A percentile compares a stretch with the other conserved stretches of the same genome.
phyloP scores from a whole-genome alignment of 2,888 invertebrate species.

The Apoda limacodes region DNA sequence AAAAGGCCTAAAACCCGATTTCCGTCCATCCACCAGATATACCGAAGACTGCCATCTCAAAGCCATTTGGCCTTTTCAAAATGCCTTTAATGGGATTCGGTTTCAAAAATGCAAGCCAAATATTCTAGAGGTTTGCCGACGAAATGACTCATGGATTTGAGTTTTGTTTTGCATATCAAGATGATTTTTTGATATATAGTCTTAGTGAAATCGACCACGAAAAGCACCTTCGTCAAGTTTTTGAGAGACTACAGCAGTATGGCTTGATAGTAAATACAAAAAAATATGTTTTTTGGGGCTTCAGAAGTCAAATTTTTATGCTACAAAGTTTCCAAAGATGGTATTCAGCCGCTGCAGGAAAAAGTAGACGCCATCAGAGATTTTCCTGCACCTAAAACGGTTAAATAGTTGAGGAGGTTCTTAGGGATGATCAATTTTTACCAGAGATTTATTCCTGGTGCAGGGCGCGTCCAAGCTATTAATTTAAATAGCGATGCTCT shows the following conservation, averaged over 20 bases:
- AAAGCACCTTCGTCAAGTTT: slow-evolving; percentile 8
- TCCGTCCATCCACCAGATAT: slow-evolving; percentile 28
- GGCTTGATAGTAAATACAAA: slow-evolving; percentile 23
- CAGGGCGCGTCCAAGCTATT: slow-evolving; percentile 9
- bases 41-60: slow-evolving; percentile 15
- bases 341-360: slow-evolving; percentile 13
- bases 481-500: neutral
- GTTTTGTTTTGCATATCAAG: too few species aligned
- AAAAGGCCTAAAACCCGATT: slow-evolving; percentile 27
- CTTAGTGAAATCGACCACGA: slow-evolving; percentile 4
- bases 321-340: slow-evolving; percentile 15
- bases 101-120: too few species aligned
- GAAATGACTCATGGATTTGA: too few species aligned
- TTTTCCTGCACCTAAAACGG: too few species aligned
- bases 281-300: slow-evolving; percentile 23
- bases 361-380: slow-evolving; percentile 9
- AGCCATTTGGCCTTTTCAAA: too few species aligned
- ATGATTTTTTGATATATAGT: slow-evolving; percentile 12
- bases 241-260: slow-evolving; percentile 11
- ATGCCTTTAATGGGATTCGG: too few species aligned
- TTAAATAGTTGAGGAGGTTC: too few species aligned
- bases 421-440: slow-evolving; percentile 16
- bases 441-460: slow-evolving; percentile 11
- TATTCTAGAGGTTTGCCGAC: too few species aligned
- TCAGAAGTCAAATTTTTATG: slow-evolving; percentile 22